Evolutionary conservation across 2,888 invertebrate species (phyloP).

Genomic region (Phorcus lineatus): DNA sequence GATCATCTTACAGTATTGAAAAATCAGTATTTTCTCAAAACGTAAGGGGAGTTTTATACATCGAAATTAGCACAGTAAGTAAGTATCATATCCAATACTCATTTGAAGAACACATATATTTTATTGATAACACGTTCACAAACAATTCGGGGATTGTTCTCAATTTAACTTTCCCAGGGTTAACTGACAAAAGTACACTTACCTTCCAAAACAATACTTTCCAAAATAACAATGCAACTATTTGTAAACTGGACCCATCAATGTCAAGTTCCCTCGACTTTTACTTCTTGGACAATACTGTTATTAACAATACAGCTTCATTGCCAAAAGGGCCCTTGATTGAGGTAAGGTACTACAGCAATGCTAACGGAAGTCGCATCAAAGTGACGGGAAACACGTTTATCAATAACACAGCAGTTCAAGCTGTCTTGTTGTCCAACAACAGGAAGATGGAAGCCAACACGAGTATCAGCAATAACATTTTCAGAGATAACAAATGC

Average conservation of each 20-base stretch:
- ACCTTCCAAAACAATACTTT: not conserved
- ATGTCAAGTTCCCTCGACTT: not conserved
- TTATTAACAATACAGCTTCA: not conserved
- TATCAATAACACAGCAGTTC: not conserved
- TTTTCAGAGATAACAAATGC: constrained; percentile 26
- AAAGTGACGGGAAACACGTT: not conserved
- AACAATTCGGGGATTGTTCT: not conserved
- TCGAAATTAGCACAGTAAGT: not conserved
- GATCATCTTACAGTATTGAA: not conserved
- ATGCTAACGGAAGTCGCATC: not conserved
- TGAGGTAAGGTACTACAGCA: not conserved
- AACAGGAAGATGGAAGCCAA: not conserved
- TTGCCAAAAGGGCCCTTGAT: not conserved
- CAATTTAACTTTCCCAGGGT: not conserved
- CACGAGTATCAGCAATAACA: constrained; percentile 17
- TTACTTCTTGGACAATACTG: not conserved
- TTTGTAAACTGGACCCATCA: not conserved
- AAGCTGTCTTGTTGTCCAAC: not conserved
- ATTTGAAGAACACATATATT: not conserved
- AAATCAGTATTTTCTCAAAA: not conserved
- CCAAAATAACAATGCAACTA: not conserved
- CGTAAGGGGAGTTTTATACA: not conserved
- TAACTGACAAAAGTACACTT: not conserved
- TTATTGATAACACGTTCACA: not conserved
- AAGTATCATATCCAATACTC: not conserved